Evolutionary conservation across 2,113 vertebrate genomes (phyloP).

Genomic region (Heterotilapia buettikoferi): DNA sequence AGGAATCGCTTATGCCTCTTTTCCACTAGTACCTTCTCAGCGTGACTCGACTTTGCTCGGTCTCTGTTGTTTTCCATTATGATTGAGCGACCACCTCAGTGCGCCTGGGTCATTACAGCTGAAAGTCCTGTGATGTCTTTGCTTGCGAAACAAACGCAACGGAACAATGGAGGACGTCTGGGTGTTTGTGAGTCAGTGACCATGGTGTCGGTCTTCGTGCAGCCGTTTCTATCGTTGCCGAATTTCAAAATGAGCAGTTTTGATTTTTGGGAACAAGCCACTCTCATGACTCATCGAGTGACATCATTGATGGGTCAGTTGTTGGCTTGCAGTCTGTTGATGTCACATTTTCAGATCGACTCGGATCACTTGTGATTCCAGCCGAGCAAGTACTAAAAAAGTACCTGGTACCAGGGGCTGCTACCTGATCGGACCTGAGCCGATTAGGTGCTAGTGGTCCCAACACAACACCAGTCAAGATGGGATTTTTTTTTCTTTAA

Average conservation of each 20-base stretch:
- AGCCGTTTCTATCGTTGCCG: neutral
- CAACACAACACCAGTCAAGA: neutral
- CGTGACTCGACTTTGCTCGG: neutral
- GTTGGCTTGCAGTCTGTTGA: neutral
- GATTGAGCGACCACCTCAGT: neutral
- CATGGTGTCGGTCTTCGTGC: neutral
- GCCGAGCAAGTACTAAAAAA: neutral
- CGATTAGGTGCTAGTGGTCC: fast-evolving
- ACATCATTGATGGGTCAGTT: neutral
- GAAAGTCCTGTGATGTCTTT: neutral
- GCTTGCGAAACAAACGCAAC: neutral
- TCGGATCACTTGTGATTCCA: neutral
- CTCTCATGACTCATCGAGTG: neutral
- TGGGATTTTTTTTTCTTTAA: fast-evolving
- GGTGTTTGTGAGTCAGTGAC: neutral
- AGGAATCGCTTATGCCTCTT: neutral
- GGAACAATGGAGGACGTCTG: neutral
- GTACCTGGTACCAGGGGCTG: neutral
- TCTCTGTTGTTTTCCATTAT: neutral
- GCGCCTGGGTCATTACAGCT: neutral
- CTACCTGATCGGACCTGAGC: neutral
- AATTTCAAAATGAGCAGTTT: neutral
- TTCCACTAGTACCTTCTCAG: neutral
- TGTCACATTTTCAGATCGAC: neutral
- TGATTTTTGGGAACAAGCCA: neutral